Base-by-base conservation (phyloP, 2,797 vertebrate genomes). In the Rhinophrynus dorsalis region DNA sequence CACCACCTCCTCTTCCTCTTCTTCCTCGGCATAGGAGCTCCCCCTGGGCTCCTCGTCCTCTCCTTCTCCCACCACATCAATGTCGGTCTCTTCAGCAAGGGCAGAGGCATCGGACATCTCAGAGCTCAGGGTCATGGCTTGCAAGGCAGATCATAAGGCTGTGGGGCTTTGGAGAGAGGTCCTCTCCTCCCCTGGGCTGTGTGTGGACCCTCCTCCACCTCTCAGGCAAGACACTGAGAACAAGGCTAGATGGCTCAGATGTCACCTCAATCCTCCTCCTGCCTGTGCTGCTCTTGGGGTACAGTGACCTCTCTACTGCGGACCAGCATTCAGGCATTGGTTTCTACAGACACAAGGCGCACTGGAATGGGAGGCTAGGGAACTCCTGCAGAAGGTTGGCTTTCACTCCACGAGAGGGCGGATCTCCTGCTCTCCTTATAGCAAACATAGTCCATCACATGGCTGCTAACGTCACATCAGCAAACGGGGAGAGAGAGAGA, bases 91-190 rank as follows among this genome's bases (percentile, higher is more conserved):
- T 82, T 97, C 95, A 67, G 95, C 94, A 62, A 96, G 90, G 81
- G 90, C 89, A 76, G 92, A 94, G 85, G 94, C 94, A 86, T 95
- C 94, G 88, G 93, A 96, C 95, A 97, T 98, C 86, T 94, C 95
- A 67, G 95, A 89, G 91, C 95, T 96, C 79, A 97, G 88, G 92
- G 95, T 98, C 96, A 98, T 98, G 87, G 92, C 90, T 84, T 68
- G 74, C 74, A 77, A 66, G 72, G 77, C 71, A 77, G 77, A 64
- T 69, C 87, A 86, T 87, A 45, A 57, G 81, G 66, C 62, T 79
- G 71, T 20, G 67, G 76, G 78, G 61, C 57, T 74, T 58, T 74
- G 30, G 71, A 75, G 62, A 58, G 67, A 30, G 15, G 5, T 3
- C 8, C 29, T 26, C 6, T 10, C 67, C 65, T 33, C 67, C 27